Evolutionary conservation across 2,888 invertebrate genomes (phyloP), one percentile per base, ranked within the genome.

Genomic region (Zelleria hepariella): DNA sequence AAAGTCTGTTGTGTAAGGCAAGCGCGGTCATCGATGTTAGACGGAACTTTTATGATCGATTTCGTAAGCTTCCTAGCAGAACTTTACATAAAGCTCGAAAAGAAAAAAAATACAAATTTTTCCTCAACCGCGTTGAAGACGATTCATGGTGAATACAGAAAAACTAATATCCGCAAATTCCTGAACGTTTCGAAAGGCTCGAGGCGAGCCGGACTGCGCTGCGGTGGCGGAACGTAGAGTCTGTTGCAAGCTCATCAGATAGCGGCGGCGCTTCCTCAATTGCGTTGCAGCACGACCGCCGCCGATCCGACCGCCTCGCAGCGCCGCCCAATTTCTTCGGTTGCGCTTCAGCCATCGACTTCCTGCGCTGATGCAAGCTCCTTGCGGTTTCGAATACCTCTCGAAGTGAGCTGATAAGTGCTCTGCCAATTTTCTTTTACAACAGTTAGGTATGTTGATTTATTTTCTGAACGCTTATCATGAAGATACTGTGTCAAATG

Each of bases 211-310:
- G n/a, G 48, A 26, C 24, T 15, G 55, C 47, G 49, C 61, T 54
- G 63, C 58, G 59, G 62, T 64, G 59, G 58, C 62, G 59, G 58
- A 63, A 64, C 59, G 58, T 57, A 52, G 60, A 54, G 60, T 54
- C 61, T 65, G 75, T 76, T 73, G 81, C 75, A 80, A 62, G 58
- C 58, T 26, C 60, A 60, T 59, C 62, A 62, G 62, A 60, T 60
- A 60, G 60, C 59, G 59, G 60, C 59, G 47, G 65, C 69, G 74
- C 80, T 85, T 84, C 83, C 84, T 82, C 68, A 74, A 83, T 82
- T 81, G 79, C 82, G 57, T 23, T 48, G 48, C 23, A 10, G 57
- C 57, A 48, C 57, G 56, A 56, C 32, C 59, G 61, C 58, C 60
- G 63, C 63, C n/a, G n/a, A n/a, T n/a, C n/a, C n/a, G 61, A 58